Base-by-base conservation (phyloP, 2,888 invertebrate species). In the Oxytorus armatus region DNA sequence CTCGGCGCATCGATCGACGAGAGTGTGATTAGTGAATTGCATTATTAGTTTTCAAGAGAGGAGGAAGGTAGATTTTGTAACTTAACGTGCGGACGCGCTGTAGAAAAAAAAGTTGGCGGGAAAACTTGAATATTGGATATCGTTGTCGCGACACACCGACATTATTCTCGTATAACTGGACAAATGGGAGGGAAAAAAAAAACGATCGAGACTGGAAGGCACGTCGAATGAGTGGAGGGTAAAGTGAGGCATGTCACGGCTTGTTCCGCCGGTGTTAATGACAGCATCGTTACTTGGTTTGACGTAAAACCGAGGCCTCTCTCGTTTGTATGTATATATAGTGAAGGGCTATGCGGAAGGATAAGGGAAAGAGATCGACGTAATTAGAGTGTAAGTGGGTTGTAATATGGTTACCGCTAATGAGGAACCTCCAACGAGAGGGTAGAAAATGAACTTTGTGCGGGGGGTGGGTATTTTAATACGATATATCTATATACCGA, bases 331-430 rank as follows among this genome's bases (percentile, higher is more conserved):
- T 47, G n/a, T 49, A 11, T 49, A 18, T 65, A 49, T 49, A 42
- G 8, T 21, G 21, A 57, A 57, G 47, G 55, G 39, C 21, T 55
- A 18, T 18, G 39, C 47, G 14, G 44, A 39, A 14, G 61, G 14
- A 29, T 51, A 23, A 44, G 42, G 14, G 21, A 70, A 42, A 16
- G 39, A 68, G 79, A 70, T 75, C 74, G 69, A 70, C 69, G 79
- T 75, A 79, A 79, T 79, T 79, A 74, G 69, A 47, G 69, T 70
- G 57, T 69, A 74, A 79, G 79, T 75, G 55, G 74, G 39, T 74
- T 42, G 69, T 79, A 75, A 79, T 74, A 63, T 65, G 74, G 74
- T 79, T 79, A 70, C 63, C 79, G 57, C 65, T 74, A 70, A 79
- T 75, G 79, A 79, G 69, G 33, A 74, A 65, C 39, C 49, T 65